Evolutionary conservation across 2,113 vertebrate species (phyloP), one percentile per base, ranked within the genome.

Genomic region (Beaufortia kweichowensis): DNA sequence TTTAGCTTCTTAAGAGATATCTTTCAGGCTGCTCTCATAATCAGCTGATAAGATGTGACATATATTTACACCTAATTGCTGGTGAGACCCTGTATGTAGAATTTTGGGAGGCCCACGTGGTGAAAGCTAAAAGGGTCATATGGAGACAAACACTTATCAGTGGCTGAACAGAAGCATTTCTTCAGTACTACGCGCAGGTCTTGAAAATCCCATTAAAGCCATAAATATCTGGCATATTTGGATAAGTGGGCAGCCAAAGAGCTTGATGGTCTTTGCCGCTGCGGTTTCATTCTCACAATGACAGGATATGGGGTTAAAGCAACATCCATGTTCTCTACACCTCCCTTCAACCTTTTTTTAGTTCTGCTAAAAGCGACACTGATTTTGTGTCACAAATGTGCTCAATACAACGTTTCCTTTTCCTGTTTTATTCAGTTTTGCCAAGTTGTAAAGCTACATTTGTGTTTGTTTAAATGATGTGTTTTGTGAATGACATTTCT

Each of bases 261-360:
- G 68, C 59, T 15, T 65, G 66, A 82, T 77, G 75, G 31, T 21
- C 68, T 79, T 73, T 79, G 23, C 55, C 17, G 60, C 70, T 76
- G 55, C 62, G 65, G n/a, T 50, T 75, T 70, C 61, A 39, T 65
- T 60, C 46, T 82, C 26, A 88, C 86, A 90, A 89, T 88, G 78
- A 81, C 84, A 89, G 90, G 90, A 91, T 88, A 83, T 80, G 24
- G 60, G 56, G 78, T 75, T 81, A 76, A 41, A 81, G 85, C 55
- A 87, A 88, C 83, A 88, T 43, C 21, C 66, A 66, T 83, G 72
- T 77, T 84, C 84, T 82, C 85, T 82, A 74, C 72, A 87, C 83
- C 79, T 84, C 88, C 85, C 85, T 85, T 86, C 19, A 70, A 24
- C 19, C 4, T 24, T 85, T 89, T 91, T 89, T 83, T 81, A 78